Evolutionary conservation across 2,797 vertebrate genomes (phyloP), one percentile per base, ranked within the genome.

Genomic region (Danio albolineatus): DNA sequence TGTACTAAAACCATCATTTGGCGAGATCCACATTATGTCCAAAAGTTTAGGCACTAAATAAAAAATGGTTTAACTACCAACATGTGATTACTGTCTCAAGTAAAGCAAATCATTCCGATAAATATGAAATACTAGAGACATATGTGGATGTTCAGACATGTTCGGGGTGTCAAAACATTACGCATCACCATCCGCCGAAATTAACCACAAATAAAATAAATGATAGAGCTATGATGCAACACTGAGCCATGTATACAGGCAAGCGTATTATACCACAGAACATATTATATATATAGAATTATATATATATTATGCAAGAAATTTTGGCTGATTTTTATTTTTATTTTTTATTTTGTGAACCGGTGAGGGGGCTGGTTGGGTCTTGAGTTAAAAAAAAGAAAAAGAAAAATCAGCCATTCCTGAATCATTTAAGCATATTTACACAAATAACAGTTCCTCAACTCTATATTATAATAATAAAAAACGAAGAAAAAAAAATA

Each of bases 371-470:
- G 94, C 88, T 85, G 89, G 77, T 85, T 82, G 76, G 83, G 57
- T 71, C 82, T 80, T 82, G 85, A 83, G 53, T 71, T 81, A 76
- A 44, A 51, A 36, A 57, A 72, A 16, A 12, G 28, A 56, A 21
- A 66, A 41, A 67, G n/a, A 43, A 85, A 90, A 92, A 89, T 87
- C 90, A 91, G 93, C 91, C 90, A 81, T 89, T 94, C 93, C 92
- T 92, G 93, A 95, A 95, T 94, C 78, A 92, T 90, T 92, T 86
- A 91, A 85, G 90, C 91, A 90, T 90, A 96, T 97, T 97, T 96
- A 97, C 96, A 98, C 94, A 93, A 92, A 95, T 80, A 93, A 94
- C 92, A 92, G 91, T 86, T 93, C 87, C 94, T 94, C 91, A 94
- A 64, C 91, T 94, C 95, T 94, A 93, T 92, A 92, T 88, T 87